Percentiles rank a stretch among this genome's conserved stretches.
Conservation (phyloP, 1,140 invertebrate genomes). For the Megathymus violae region DNA sequence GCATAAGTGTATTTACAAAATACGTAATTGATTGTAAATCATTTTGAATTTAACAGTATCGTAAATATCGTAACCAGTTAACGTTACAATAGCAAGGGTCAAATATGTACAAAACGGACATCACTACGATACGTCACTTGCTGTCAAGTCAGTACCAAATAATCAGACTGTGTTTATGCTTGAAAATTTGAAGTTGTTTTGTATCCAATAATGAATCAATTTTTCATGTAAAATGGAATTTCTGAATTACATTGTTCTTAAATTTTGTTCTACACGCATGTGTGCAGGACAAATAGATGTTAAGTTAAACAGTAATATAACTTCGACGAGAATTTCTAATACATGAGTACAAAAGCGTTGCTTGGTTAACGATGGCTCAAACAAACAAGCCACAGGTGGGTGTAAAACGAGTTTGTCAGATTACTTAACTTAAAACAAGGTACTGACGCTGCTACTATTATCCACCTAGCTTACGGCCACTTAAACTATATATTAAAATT, state of each 20-base stretch:
- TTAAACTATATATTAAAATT: too few relatives aligned
- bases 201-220: too few relatives aligned
- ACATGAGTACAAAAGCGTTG: background rate
- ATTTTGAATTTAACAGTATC: too few relatives aligned
- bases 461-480: background rate
- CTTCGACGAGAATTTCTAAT: background rate
- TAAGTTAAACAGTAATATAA: background rate
- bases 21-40: too few relatives aligned
- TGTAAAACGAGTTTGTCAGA: constrained; percentile 4
- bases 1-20: too few relatives aligned
- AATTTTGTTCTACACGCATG: background rate
- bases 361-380: constrained; percentile 22
- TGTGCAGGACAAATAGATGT: background rate
- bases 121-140: too few relatives aligned
- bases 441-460: background rate
- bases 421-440: background rate
- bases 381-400: constrained; percentile 23
- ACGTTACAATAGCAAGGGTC: too few relatives aligned
- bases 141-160: too few relatives aligned
- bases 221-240: constrained; percentile 3
- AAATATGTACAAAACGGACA: background rate
- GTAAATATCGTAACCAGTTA: too few relatives aligned
- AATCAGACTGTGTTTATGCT: too few relatives aligned
- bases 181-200: too few relatives aligned
- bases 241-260: constrained; percentile 12